Base-by-base conservation (phyloP, 2,797 vertebrate genomes). In the Lithobates sylvaticus region DNA sequence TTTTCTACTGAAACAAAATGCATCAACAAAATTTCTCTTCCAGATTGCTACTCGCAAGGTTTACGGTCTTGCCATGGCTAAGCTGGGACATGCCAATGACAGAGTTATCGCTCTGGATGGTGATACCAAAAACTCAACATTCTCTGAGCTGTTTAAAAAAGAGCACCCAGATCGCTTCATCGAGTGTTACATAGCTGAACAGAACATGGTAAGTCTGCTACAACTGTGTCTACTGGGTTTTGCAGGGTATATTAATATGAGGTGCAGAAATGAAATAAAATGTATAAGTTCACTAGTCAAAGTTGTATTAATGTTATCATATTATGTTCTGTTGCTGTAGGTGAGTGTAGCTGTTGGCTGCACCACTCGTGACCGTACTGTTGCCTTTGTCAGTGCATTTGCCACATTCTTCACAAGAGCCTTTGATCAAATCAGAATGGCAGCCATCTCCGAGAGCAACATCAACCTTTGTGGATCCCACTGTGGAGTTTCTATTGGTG, bases 121-220 rank as follows among this genome's bases (percentile, higher is more conserved):
- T 5, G 97, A 99, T 91, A 98, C 97, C 47, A 99, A 98, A 91
- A 99, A 99, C 89, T 96, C 97, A 83, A 99, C 97, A 90, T 98
- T 95, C 92, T 96, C 97, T 0, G 97, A 99, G 39, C 92, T 98
- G 86, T 99, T 99, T 90, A 99, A 96, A 92, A 98, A 99, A 68
- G 97, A 98, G 68, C 95, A 98, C 86, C 97, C 97, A 1, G 95
- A 93, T 88, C 97, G 96, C 76, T 99, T 95, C 90, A 96, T 99
- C 1, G 97, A 99, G 89, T 99, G 97, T 90, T 99, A 96, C 94
- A 96, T 98, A 5, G 97, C 98, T n/a, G 97, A 99, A 90, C 97
- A 99, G 91, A 99, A 99, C 92, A 98, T 99, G 97, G 97, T 99
- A 90, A 85, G 88, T 88, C 65, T 44, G n/a, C 12, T 5, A 29